phyloP scores from a whole-genome alignment of 1,140 invertebrate species.

The honey bee (Apis mellifera) region DNA sequence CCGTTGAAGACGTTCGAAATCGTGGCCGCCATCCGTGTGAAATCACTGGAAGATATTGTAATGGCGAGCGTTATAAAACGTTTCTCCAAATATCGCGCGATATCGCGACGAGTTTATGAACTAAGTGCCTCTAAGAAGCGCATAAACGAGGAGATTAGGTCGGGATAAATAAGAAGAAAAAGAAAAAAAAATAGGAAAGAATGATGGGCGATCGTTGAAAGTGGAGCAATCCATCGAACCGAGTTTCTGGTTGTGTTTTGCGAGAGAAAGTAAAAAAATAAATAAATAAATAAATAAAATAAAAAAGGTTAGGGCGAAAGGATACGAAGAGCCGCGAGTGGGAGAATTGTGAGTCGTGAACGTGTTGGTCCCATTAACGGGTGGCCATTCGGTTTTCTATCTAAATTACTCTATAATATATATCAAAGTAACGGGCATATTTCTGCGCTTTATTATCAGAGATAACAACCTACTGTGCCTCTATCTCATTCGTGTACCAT shows the following conservation, averaged over 20 bases:
- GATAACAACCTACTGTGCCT: conserved; percentile 21
- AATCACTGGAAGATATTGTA: neutral
- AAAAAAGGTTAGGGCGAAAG: neutral
- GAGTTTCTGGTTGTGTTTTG: neutral
- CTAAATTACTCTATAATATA: conserved; percentile 70
- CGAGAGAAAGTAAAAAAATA: neutral
- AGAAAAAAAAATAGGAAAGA: neutral
- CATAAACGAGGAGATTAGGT: neutral
- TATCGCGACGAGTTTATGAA: neutral
- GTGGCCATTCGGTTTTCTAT: conserved; percentile 52
- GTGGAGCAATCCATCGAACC: neutral
- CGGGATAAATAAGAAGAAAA: too few species aligned
- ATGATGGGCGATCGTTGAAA: neutral
- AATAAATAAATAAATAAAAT: too few species aligned
- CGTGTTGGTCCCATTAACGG: conserved; percentile 62
- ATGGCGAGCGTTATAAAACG: neutral
- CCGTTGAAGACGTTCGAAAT: neutral
- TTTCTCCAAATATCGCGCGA: neutral
- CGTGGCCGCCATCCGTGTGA: neutral
- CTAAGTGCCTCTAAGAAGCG: neutral
- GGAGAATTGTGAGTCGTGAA: conserved; percentile 45
- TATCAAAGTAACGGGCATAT: conserved; percentile 67
- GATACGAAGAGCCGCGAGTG: neutral
- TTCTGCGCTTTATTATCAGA: conserved; percentile 64
- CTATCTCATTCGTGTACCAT: neutral